Evolutionary conservation across 2,888 invertebrate genomes (phyloP).

Genomic region (Busseola fusca): DNA sequence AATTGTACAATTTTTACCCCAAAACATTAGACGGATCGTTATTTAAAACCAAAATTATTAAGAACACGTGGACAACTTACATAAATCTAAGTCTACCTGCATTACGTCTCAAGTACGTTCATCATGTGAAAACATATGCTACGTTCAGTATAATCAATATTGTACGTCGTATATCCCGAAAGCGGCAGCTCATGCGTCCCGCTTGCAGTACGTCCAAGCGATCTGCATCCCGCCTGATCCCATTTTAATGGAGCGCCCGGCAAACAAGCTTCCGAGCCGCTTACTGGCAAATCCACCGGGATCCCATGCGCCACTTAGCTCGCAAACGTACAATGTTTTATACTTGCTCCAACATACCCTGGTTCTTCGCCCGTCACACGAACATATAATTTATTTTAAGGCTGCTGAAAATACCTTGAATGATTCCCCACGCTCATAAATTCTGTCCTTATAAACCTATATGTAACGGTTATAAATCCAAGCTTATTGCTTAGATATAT

Average conservation of each 20-base stretch:
- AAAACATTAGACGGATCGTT: neutral
- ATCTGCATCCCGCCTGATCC: constrained; percentile 88
- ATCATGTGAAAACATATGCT: constrained; percentile 42
- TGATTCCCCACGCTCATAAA: constrained; percentile 29
- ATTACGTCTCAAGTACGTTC: constrained; percentile 41
- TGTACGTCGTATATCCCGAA: constrained; percentile 64
- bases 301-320: constrained; percentile 86
- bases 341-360: constrained; percentile 61
- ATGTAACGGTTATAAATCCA: constrained; percentile 38
- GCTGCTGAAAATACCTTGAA: constrained; percentile 36
- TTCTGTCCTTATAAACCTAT: constrained; percentile 35
- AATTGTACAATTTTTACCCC: neutral
- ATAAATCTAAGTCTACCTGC: constrained; percentile 45
- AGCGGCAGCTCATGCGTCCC: constrained; percentile 68
- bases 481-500: constrained; percentile 30
- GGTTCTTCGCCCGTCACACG: constrained; percentile 48
- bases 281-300: constrained; percentile 86
- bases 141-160: constrained; percentile 57
- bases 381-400: constrained; percentile 45
- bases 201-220: constrained; percentile 79
- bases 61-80: neutral
- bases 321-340: constrained; percentile 76
- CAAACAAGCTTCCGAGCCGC: constrained; percentile 87
- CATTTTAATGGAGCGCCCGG: constrained; percentile 89
- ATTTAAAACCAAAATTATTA: neutral